Evolutionary conservation across 2,797 vertebrate species (phyloP).

Genomic region (Neoniphon sammara): DNA sequence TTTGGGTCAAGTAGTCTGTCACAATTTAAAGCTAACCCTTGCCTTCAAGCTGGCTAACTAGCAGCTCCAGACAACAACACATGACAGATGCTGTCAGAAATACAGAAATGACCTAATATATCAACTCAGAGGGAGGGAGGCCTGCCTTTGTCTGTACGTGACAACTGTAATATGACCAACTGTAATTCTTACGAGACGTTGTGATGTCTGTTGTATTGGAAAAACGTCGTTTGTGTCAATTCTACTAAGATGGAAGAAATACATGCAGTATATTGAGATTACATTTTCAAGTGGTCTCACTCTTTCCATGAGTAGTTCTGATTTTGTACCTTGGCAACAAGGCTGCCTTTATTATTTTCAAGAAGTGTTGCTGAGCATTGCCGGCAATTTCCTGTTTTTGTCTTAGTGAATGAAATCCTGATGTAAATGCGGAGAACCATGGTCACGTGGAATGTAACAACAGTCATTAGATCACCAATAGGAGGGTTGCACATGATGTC

Average conservation of each 20-base stretch:
- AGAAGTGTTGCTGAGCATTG: constrained; percentile 26
- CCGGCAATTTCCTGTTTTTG: constrained; percentile 26
- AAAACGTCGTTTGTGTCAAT: constrained; percentile 42
- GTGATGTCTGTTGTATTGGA: constrained; percentile 54
- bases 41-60: too few relatives aligned
- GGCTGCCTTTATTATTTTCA: constrained; percentile 1
- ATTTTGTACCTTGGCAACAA: constrained; percentile 18
- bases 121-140: constrained; percentile 51
- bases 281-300: constrained; percentile 49
- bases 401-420: constrained; percentile 60
- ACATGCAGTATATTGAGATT: not conserved
- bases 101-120: not conserved
- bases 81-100: too few relatives aligned
- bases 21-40: too few relatives aligned
- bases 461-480: not conserved
- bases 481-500: too few relatives aligned
- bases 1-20: too few relatives aligned
- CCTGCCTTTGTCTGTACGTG: constrained; percentile 22
- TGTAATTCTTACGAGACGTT: constrained; percentile 46
- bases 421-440: constrained; percentile 14
- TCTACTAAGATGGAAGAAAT: constrained; percentile 14
- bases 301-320: constrained; percentile 22
- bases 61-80: too few relatives aligned
- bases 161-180: constrained; percentile 71
- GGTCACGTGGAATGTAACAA: constrained; percentile 22